Base-by-base conservation (phyloP, 2,888 invertebrate genomes). In the Idaea biselata region DNA sequence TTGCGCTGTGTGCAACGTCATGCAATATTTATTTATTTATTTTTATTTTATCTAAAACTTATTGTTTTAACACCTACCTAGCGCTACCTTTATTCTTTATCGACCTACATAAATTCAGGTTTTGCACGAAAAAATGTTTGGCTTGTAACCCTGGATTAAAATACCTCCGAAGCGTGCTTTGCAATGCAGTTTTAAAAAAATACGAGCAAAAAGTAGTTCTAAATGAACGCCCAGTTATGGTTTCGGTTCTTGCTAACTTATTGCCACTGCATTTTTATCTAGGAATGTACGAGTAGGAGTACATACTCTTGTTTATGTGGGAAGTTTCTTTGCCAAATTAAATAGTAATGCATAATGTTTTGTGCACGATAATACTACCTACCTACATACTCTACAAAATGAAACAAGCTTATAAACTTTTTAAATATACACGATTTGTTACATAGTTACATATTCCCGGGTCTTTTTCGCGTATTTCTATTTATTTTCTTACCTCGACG, bases 131-230 rank as follows among this genome's bases (percentile, higher is more conserved):
- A 56, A 56, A 56, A 56, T 17, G 16, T 18, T 56, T 56, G 56
- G 56, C 56, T 56, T 5, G 17, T 17, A 44, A 11, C 56, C 56
- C 18, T 18, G 18, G 56, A 6, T 18, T 56, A 56, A 56, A 56
- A 56, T 56, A 56, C 56, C 56, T 18, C 17, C 18, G 18, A 56
- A 56, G 18, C 18, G 17, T 44, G 14, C 18, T 56, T 56, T 56
- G 56, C 56, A 18, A 6, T 56, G 56, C 56, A 17, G 56, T 56
- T 56, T 56, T 18, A 18, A 56, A 56, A 56, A 56, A 56, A 56
- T 55, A 56, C 18, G 56, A 56, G 18, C 56, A 55, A 55, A 55
- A 16, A 17, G 16, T 17, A 16, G 56, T 56, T 1, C 56, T 44
- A 44, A 44, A 44, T 44, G 14, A 44, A 44, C 44, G 44, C 44